A percentile compares a stretch with the other conserved stretches of the same genome.
These are phyloP conservation scores for Drosophila niveifrons DNA, from an alignment of 2,888 invertebrate genomes.

Conservation along the genomic window DNA sequence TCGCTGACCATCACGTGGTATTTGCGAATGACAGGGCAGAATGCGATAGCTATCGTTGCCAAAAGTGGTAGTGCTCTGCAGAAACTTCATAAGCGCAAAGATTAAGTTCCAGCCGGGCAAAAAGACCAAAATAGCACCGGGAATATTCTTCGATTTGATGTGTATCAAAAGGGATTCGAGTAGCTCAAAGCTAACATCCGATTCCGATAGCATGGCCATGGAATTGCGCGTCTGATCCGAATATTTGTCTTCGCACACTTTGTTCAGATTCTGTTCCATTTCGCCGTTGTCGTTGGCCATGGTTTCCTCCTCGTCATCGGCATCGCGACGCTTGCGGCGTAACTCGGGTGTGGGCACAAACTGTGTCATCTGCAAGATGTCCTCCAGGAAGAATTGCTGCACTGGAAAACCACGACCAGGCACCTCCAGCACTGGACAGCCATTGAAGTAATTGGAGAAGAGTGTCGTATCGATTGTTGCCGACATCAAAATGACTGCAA, in stretches of 20 bases:
- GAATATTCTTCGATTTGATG: slow-evolving; percentile 87
- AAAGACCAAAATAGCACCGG: slow-evolving; percentile 96
- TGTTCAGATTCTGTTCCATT: slow-evolving; percentile 92
- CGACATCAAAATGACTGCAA: slow-evolving; percentile 95
- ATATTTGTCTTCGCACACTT: slow-evolving; percentile 86
- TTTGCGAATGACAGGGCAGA: slow-evolving; percentile 98
- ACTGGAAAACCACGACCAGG: slow-evolving; percentile 95
- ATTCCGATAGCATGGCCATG: slow-evolving; percentile 93
- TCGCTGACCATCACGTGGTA: slow-evolving; percentile 97
- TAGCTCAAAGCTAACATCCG: slow-evolving; percentile 96
- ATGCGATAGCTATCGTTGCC: slow-evolving; percentile 90
- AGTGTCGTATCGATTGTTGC: slow-evolving; percentile 98
- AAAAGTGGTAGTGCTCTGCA: slow-evolving; percentile 91
- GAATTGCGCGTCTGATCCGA: slow-evolving; percentile 88
- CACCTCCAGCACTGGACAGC: slow-evolving; percentile 94
- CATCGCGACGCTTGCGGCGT: slow-evolving; percentile 89
- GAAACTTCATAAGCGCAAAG: slow-evolving; percentile 94
- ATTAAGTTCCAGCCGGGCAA: slow-evolving; percentile 99
- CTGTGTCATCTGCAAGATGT: slow-evolving; percentile 94
- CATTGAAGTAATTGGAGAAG: slow-evolving; percentile 96
- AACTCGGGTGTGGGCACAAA: slow-evolving; percentile 92
- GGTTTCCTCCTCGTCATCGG: slow-evolving; percentile 88
- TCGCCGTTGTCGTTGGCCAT: slow-evolving; percentile 88
- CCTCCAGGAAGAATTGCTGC: slow-evolving; percentile 96
- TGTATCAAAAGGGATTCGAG: slow-evolving; percentile 92